Percentiles rank a stretch among this genome's conserved stretches.
These are phyloP conservation scores for Pygocentrus nattereri DNA, from an alignment of 2,797 vertebrate species.

Conservation along the genomic window DNA sequence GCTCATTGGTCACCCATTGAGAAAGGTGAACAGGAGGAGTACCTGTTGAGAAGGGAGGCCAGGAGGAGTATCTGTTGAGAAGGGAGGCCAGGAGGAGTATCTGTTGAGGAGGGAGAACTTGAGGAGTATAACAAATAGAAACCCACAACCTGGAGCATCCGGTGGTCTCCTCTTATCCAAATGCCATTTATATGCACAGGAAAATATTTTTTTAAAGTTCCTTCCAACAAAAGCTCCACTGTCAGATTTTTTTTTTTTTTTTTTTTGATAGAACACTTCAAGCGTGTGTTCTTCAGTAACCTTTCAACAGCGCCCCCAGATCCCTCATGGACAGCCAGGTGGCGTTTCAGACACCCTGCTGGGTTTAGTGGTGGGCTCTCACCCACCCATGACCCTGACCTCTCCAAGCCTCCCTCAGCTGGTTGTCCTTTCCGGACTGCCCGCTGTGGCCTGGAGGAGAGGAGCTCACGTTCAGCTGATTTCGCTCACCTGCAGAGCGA, in stretches of 20 bases:
- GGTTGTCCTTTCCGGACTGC: neutral
- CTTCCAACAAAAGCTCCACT: conserved; percentile 5
- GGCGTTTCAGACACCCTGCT: conserved; percentile 5
- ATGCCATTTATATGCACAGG: neutral
- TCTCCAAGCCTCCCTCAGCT: conserved; percentile 12
- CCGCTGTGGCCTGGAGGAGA: conserved; percentile 13
- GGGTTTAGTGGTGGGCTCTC: conserved; percentile 16
- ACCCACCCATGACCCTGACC: conserved; percentile 36
- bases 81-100: neutral
- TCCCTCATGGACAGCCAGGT: neutral
- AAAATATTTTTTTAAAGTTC: conserved; percentile 8
- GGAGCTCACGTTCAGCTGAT: conserved; percentile 16
- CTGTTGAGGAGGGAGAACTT: too few relatives aligned
- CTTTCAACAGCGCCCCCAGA: neutral
- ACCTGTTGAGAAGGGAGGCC: neutral
- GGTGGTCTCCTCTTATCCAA: neutral
- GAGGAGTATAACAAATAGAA: neutral
- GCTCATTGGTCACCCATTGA: neutral
- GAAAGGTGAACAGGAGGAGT: too few relatives aligned
- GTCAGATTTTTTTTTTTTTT: neutral
- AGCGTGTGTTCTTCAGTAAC: conserved; percentile 16
- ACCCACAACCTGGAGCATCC: conserved; percentile 2
- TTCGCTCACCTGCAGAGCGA: conserved; percentile 31
- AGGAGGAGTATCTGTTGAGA: neutral
- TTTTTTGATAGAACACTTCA: neutral